Evolutionary conservation across 2,888 invertebrate genomes (phyloP).

Genomic region (Rotaria macrura): DNA sequence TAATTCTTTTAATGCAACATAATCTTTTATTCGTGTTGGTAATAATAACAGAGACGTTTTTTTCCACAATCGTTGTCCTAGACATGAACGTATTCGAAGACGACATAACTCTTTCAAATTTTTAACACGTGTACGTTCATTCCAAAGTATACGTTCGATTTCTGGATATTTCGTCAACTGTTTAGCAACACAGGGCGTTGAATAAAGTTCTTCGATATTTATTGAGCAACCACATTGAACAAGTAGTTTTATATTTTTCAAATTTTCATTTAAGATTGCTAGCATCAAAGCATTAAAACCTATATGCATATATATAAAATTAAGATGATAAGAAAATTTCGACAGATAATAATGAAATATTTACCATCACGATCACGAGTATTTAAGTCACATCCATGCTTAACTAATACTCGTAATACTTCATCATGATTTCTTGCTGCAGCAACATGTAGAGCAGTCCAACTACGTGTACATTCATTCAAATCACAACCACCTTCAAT

Average conservation of each 20-base stretch:
- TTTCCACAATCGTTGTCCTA: slow-evolving; percentile 38
- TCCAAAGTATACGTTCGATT: slow-evolving; percentile 11
- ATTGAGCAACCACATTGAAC: slow-evolving; percentile 24
- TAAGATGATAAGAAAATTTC: no score
- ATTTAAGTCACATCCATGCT: slow-evolving; percentile 25
- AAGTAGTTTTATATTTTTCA: slow-evolving; percentile 22
- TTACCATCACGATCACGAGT: slow-evolving; percentile 21
- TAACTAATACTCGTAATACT: background rate
- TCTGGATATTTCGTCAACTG: slow-evolving; percentile 25
- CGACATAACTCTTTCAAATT: slow-evolving; percentile 35
- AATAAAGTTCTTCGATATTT: background rate
- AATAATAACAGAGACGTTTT: slow-evolving; percentile 40
- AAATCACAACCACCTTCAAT: slow-evolving; percentile 27
- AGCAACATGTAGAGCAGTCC: slow-evolving; percentile 28
- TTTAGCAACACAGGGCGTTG: background rate
- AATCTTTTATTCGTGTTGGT: slow-evolving; percentile 41
- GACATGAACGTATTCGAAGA: slow-evolving; percentile 37
- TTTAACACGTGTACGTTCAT: slow-evolving; percentile 36
- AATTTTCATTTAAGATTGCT: slow-evolving; percentile 22
- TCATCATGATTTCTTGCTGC: slow-evolving; percentile 29
- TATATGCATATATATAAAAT: no score
- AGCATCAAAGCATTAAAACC: slow-evolving; percentile 16
- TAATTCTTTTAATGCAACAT: slow-evolving; percentile 40
- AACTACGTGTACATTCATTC: slow-evolving; percentile 27
- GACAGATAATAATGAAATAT: no score